A percentile compares a stretch with the other conserved stretches of the same genome.
phyloP scores from a whole-genome alignment of 2,113 vertebrate species.

The Eurystomus gularis region DNA sequence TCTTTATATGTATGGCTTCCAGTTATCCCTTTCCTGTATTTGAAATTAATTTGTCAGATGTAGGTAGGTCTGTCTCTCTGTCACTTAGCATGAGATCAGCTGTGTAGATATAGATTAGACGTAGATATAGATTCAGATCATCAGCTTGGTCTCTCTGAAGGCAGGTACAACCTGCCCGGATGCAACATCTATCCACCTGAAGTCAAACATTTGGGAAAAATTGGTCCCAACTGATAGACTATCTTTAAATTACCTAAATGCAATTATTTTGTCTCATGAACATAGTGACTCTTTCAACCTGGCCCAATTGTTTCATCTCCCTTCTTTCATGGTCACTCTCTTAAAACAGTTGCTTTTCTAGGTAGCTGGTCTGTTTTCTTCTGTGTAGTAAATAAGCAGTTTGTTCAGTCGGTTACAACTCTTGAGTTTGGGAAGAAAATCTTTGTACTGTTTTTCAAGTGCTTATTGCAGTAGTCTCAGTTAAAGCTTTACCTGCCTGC shows the following conservation, averaged over 20 bases:
- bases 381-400: not conserved
- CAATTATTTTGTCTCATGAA: not conserved
- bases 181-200: not conserved
- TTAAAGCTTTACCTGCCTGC: not conserved
- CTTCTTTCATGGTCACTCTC: not conserved
- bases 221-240: rapidly evolving
- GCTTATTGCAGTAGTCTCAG: not conserved
- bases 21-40: not conserved
- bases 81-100: not conserved
- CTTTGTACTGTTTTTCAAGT: not conserved
- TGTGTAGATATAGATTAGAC: no score
- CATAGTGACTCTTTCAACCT: not conserved
- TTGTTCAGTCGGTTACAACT: no score
- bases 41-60: not conserved
- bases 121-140: not conserved
- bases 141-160: not conserved
- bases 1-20: not conserved
- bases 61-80: not conserved
- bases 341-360: not conserved
- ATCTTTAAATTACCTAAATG: not conserved
- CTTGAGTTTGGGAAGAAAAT: not conserved
- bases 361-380: not conserved
- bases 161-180: not conserved
- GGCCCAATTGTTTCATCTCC: not conserved
- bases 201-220: not conserved